A percentile compares a stretch with the other conserved stretches of the same genome.
phyloP scores from a whole-genome alignment of 2,113 vertebrate species.

The Mormoops blainvillei region DNA sequence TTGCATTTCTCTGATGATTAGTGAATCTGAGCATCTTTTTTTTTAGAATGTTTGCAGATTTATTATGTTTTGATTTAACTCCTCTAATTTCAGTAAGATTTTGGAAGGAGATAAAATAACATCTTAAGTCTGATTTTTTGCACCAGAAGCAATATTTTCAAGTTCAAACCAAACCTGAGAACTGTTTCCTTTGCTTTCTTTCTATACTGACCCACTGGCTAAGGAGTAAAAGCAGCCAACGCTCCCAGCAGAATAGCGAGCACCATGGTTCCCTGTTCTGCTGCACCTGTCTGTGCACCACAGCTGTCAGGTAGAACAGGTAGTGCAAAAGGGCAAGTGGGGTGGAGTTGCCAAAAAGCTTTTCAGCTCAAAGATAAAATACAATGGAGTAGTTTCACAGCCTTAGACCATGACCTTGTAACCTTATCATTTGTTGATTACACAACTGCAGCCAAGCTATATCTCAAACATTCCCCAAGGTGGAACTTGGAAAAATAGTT shows the following conservation, averaged over 20 bases:
- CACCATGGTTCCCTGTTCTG: neutral
- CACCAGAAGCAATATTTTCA: neutral
- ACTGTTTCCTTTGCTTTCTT: rapidly evolving
- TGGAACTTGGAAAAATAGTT: neutral
- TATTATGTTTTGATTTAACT: neutral
- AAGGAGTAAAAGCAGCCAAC: neutral
- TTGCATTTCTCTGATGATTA: too few relatives aligned
- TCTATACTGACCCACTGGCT: neutral
- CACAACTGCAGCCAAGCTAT: neutral
- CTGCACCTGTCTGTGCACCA: rapidly evolving
- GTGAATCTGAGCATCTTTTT: neutral
- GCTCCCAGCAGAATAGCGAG: neutral
- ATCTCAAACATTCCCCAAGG: neutral
- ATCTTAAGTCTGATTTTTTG: neutral
- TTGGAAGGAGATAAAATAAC: neutral
- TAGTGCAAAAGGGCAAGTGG: neutral
- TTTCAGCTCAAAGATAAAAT: neutral
- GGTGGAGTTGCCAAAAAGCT: neutral
- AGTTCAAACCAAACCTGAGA: neutral
- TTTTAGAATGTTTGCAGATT: neutral
- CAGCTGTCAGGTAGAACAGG: neutral
- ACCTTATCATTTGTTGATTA: neutral
- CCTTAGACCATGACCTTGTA: neutral
- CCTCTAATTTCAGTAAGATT: neutral
- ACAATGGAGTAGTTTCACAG: neutral